Base-by-base conservation (phyloP, 2,888 invertebrate genomes). In the Meliscaeva auricollis region DNA sequence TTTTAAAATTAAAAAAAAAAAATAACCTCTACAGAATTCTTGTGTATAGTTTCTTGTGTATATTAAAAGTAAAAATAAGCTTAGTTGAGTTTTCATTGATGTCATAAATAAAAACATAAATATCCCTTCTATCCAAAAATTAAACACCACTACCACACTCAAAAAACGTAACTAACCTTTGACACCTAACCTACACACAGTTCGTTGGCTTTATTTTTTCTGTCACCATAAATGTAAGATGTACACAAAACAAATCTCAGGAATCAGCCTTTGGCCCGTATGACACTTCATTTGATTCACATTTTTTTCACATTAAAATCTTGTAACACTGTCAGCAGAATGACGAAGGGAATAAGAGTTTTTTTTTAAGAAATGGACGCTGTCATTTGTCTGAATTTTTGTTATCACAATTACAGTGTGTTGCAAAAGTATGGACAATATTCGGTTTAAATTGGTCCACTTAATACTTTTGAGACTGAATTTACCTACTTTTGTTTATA, bases 1-100 rank as follows among this genome's bases (percentile, higher is more conserved):
- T 26, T 30, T 38, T 22, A 30, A 35, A 60, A 22, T 54, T 22
- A 15, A 44, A 38, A 3, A 9, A 38, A 9, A 2, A 8, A 38
- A 6, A 32, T 6, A 38, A 46, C 13, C 35, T 78, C 60, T 78
- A 44, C 62, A 73, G 20, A 66, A 62, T 17, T 62, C 64, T 83
- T 83, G 64, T 83, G 73, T 69, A 82, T 38, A 60, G 30, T 78
- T 69, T 76, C 60, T 77, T 78, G 48, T 78, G 83, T 74, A 50
- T 50, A 68, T 3, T 38, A 11, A 38, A 38, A 11, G 4, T 5
- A 9, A 9, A 38, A 38, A 3, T 38, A 9, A 69, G 64, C 48
- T 79, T 64, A 48, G 54, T 70, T 62, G 69, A 54, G 50, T 69
- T 74, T 69, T 26, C 17, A 35, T 73, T 50, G 52, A 44, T 78